phyloP scores from a whole-genome alignment of 2,888 invertebrate genomes.

The Caenorhabditis sp. region DNA sequence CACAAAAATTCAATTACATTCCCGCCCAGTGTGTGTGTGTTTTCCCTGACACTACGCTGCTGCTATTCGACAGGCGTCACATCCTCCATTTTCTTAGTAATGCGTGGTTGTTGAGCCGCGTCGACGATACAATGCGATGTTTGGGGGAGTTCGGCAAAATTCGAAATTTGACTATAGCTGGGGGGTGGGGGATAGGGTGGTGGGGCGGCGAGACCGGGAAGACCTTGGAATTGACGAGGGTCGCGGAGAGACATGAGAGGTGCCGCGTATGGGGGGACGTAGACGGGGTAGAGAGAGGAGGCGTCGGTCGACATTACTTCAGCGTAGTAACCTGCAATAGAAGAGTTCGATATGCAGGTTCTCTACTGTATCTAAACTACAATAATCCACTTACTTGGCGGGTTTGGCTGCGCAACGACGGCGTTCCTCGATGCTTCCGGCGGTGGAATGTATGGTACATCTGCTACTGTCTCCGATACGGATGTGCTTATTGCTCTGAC shows the following conservation, averaged over 20 bases:
- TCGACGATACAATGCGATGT: conserved; percentile 30
- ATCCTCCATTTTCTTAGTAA: conserved; percentile 24
- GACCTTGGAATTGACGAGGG: conserved; percentile 51
- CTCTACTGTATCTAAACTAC: too few relatives aligned
- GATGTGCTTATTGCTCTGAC: background rate
- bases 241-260: conserved; percentile 45
- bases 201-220: conserved; percentile 49
- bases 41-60: background rate
- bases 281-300: conserved; percentile 47
- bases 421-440: background rate
- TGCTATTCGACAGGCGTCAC: conserved; percentile 45
- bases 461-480: background rate
- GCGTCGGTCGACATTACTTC: conserved; percentile 41
- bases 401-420: background rate
- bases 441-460: background rate
- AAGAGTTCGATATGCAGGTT: too few relatives aligned
- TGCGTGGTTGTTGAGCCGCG: conserved; percentile 29
- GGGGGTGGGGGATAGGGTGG: conserved; percentile 55
- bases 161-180: conserved; percentile 45
- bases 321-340: conserved; percentile 41
- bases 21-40: too few relatives aligned
- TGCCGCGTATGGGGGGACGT: conserved; percentile 47
- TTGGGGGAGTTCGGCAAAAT: conserved; percentile 45
- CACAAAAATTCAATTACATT: background rate
- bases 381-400: background rate